Evolutionary conservation across 2,797 vertebrate species (phyloP), one percentile per base, ranked within the genome.

Genomic region (Chrysocyon brachyurus): DNA sequence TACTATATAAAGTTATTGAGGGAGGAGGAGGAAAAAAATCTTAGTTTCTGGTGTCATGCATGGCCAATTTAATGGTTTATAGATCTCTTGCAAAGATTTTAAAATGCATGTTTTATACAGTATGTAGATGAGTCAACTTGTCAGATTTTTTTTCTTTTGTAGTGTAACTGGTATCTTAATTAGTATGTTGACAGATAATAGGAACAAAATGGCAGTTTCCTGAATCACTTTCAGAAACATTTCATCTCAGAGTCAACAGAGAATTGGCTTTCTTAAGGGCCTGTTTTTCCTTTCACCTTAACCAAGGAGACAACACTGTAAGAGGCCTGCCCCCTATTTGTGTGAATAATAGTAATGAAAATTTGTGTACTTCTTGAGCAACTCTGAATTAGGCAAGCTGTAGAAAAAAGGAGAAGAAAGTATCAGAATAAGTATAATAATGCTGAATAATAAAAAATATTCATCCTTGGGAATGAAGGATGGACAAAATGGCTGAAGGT

Each of bases 11-110:
- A 33, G 12, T 68, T 68, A 36, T 3, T 73, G 46, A 94, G n/a
- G 49, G 81, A 66, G 87, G 54, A 91, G 81, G 49, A 83, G 46
- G 61, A 93, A 91, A 91, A 93, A 91, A 87, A 64, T 12, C 21
- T 57, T 90, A 17, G 19, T 75, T 88, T 96, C 64, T 88, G 81
- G 59, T 91, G 57, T 56, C 19, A 61, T 68, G 24, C 73, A 49
- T 22, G 52, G 31, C 79, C 73, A 78, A 61, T 40, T 61, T 73
- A 89, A 73, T 26, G 73, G 40, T 70, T 81, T 66, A 36, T 68
- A 28, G 89, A 81, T 92, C 61, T 49, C 28, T n/a, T 54, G 5
- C 64, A 91, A 72, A 82, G 63, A 79, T 84, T 89, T 89, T 10
- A 19, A 79, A 94, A 73, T 68, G 22, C 22, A 46, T 87, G 12